These are phyloP conservation scores for Holacanthus passer DNA, from an alignment of 2,113 vertebrate genomes.

Conservation along the genomic window DNA sequence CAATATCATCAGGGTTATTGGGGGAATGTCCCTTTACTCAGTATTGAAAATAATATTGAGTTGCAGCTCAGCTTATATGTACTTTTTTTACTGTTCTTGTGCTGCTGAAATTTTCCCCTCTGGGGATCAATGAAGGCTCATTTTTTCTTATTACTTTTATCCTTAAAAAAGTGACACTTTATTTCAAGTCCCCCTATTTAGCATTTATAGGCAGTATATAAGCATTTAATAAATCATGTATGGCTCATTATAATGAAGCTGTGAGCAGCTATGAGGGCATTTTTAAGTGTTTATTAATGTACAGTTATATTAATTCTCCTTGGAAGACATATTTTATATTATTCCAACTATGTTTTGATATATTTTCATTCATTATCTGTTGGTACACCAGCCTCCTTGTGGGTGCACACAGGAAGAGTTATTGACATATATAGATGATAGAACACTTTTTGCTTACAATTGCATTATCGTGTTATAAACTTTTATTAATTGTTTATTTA, in stretches of 20 bases:
- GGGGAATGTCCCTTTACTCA: background rate
- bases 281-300: background rate
- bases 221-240: background rate
- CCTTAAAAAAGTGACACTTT: background rate
- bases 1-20: background rate
- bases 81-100: background rate
- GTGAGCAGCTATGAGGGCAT: background rate
- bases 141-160: background rate
- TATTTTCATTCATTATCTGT: background rate
- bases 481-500: background rate
- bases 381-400: background rate
- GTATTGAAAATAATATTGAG: background rate
- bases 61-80: too few relatives aligned
- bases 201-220: background rate
- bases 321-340: background rate
- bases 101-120: background rate
- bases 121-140: too few relatives aligned
- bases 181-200: background rate
- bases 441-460: background rate
- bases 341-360: background rate
- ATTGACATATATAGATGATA: background rate
- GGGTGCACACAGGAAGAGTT: background rate
- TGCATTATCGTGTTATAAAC: background rate
- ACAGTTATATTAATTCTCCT: background rate
- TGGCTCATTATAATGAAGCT: background rate